phyloP scores from a whole-genome alignment of 2,888 invertebrate genomes.

The Acrobeloides nanus region DNA sequence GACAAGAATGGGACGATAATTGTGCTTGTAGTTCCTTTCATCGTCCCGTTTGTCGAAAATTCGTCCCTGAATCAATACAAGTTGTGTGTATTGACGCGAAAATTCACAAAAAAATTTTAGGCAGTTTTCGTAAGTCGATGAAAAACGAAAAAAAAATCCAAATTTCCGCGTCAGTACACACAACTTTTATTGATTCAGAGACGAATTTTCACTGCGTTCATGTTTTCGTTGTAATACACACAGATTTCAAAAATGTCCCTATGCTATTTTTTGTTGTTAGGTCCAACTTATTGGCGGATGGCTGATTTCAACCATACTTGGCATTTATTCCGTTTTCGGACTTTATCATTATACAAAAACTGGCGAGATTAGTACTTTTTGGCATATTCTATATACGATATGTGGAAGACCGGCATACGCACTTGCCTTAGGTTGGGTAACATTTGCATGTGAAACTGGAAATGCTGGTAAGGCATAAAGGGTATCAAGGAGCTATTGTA shows the following conservation, averaged over 20 bases:
- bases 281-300: conserved; percentile 29
- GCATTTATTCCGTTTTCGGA: conserved; percentile 49
- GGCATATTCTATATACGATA: conserved; percentile 36
- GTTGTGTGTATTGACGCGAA: too few relatives aligned
- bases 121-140: too few relatives aligned
- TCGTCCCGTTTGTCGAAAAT: too few relatives aligned
- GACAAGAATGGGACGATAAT: too few relatives aligned
- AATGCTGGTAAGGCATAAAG: conserved; percentile 5
- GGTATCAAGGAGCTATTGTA: not conserved
- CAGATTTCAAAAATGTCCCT: conserved; percentile 8
- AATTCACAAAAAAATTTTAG: too few relatives aligned
- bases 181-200: too few relatives aligned
- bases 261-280: conserved; percentile 18
- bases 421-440: conserved; percentile 57
- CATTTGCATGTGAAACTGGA: conserved; percentile 56
- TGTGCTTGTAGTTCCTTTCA: too few relatives aligned
- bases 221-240: too few relatives aligned
- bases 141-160: too few relatives aligned
- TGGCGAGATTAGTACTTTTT: conserved; percentile 43
- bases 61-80: too few relatives aligned
- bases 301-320: conserved; percentile 23
- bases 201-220: too few relatives aligned
- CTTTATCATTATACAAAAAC: conserved; percentile 46
- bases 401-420: conserved; percentile 54
- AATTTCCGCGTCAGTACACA: too few relatives aligned